Conservation (phyloP, 2,888 invertebrate genomes). For the Cataglyphis livida region DNA sequence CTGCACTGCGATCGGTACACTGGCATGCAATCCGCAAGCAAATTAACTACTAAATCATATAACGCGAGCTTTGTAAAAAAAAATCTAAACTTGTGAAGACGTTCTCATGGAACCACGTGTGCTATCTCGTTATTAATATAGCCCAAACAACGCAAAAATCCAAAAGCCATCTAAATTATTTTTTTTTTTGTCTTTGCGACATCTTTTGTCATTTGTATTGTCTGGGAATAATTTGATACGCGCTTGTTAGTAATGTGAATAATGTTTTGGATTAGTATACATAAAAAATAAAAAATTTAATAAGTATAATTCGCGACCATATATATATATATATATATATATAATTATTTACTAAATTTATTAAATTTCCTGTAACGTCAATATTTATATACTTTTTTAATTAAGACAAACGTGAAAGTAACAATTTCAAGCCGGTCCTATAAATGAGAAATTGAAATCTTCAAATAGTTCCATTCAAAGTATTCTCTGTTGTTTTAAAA, state of each 20-base stretch:
- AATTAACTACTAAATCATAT: slow-evolving; percentile 84
- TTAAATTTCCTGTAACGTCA: slow-evolving; percentile 3
- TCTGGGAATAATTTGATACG: slow-evolving; percentile 2
- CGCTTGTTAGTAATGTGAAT: slow-evolving; percentile 34
- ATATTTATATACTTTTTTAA: not conserved
- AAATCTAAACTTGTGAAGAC: slow-evolving; percentile 56
- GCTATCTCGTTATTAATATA: slow-evolving; percentile 5
- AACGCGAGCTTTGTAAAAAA: slow-evolving; percentile 77
- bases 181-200: not conserved
- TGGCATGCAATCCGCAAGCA: slow-evolving; percentile 85
- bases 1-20: slow-evolving; percentile 84
- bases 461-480: not conserved
- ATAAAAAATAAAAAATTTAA: not conserved
- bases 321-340: not conserved
- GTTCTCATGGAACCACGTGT: slow-evolving; percentile 32
- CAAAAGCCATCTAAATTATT: not conserved
- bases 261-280: slow-evolving; percentile 26
- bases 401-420: slow-evolving; percentile 15
- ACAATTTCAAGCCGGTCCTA: not conserved
- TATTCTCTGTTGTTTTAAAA: slow-evolving; percentile 8
- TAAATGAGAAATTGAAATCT: slow-evolving; percentile 11
- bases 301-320: not conserved
- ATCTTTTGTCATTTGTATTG: slow-evolving; percentile 33
- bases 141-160: slow-evolving; percentile 12
- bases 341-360: not conserved